Evolutionary conservation across 53 echinoderm and acorn worm genomes (phyloP).

Genomic region (Glandiceps talaboti): DNA sequence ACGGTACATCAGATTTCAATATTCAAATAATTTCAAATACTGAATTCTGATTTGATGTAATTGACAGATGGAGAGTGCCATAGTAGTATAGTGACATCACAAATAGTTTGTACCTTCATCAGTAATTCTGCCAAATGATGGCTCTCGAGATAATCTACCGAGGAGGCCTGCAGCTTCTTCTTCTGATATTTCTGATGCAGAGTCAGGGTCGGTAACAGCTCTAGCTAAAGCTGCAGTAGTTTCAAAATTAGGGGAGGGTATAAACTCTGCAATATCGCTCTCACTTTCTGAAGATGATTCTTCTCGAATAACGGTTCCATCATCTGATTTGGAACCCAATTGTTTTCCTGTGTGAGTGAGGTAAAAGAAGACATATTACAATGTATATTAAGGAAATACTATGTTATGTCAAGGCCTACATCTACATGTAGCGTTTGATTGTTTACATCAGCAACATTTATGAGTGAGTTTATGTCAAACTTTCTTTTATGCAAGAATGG

Average conservation of each 20-base stretch:
- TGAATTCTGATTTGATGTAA: too few species aligned
- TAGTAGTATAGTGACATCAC: not conserved
- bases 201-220: slow-evolving; percentile 31
- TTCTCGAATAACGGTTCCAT: not conserved
- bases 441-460: too few species aligned
- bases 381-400: too few species aligned
- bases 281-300: slow-evolving; percentile 21
- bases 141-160: not conserved
- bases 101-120: not conserved
- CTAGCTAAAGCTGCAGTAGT: slow-evolving; percentile 70
- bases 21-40: too few species aligned
- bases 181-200: not conserved
- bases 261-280: slow-evolving; percentile 80
- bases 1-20: too few species aligned
- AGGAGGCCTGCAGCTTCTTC: not conserved
- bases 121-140: not conserved
- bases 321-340: not conserved
- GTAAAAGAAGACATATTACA: not conserved
- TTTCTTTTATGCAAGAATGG: too few species aligned
- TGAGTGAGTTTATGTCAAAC: too few species aligned
- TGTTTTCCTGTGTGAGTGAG: not conserved
- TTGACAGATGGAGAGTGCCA: not conserved
- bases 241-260: slow-evolving; percentile 59
- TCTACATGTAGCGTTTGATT: too few species aligned
- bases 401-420: too few species aligned